Conservation (phyloP, 2,888 invertebrate genomes). For the Dynastes tityus region DNA sequence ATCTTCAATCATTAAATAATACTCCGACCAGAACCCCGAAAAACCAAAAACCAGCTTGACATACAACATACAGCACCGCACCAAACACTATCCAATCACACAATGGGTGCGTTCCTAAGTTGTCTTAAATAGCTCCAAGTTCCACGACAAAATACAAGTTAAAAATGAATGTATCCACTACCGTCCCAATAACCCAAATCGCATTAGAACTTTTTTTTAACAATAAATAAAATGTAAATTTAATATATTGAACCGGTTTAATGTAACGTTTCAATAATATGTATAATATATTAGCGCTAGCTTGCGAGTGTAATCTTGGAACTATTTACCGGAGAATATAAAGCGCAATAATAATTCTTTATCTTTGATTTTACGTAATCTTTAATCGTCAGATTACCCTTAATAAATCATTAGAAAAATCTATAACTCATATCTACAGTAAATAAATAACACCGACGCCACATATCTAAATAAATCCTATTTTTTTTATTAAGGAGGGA, state of each 20-base stretch:
- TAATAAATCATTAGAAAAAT: conserved; percentile 23
- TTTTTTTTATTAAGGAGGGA: no score
- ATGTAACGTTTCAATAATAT: not conserved
- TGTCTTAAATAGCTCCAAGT: not conserved
- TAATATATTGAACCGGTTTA: conserved; percentile 26
- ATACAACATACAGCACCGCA: conserved; percentile 14
- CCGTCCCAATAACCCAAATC: conserved; percentile 39
- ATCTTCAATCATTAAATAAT: conserved; percentile 13
- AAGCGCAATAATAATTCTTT: not conserved
- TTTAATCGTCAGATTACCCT: conserved; percentile 9
- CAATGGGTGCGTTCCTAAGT: conserved; percentile 15
- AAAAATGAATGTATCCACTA: conserved; percentile 31
- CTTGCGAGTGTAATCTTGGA: not conserved
- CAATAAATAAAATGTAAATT: conserved; percentile 3
- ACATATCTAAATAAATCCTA: no score
- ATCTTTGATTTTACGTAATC: not conserved
- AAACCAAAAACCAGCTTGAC: conserved; percentile 29
- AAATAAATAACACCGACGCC: not conserved
- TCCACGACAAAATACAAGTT: conserved; percentile 4
- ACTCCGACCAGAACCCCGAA: not conserved
- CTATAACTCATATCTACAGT: conserved; percentile 9
- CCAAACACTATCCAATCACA: conserved; percentile 1
- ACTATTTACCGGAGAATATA: not conserved
- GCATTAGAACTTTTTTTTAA: conserved; percentile 26
- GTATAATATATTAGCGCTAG: not conserved